Conservation (phyloP, 2,113 vertebrate genomes). For the Nycticryphes semicollaris region DNA sequence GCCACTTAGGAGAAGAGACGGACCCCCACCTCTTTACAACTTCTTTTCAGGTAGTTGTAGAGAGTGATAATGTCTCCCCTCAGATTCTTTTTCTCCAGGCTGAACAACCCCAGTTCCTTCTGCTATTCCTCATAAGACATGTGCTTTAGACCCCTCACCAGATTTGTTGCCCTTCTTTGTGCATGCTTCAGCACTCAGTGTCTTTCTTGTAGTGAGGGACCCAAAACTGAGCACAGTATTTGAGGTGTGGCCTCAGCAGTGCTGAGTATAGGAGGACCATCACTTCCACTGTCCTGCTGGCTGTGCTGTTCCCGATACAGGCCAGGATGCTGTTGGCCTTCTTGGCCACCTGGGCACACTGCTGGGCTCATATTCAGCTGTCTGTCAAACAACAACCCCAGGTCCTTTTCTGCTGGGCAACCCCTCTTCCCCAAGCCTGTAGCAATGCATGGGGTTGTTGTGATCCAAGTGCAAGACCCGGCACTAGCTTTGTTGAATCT, state of each 20-base stretch:
- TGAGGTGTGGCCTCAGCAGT: not conserved
- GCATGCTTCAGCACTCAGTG: not conserved
- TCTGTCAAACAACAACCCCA: no score
- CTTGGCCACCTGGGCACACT: not conserved
- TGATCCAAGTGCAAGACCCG: no score
- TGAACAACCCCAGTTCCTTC: not conserved
- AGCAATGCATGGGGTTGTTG: no score
- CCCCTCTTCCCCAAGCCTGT: no score
- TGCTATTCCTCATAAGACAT: not conserved
- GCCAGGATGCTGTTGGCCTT: not conserved
- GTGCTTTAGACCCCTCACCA: not conserved
- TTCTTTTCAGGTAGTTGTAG: not conserved
- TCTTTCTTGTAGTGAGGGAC: not conserved
- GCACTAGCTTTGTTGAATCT: no score
- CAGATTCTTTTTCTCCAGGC: not conserved
- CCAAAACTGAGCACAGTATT: not conserved
- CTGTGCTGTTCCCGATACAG: not conserved
- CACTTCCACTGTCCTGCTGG: not conserved
- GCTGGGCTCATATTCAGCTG: not conserved
- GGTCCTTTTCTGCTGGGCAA: no score
- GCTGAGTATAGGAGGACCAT: not conserved
- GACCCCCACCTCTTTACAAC: not conserved
- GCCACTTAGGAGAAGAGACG: not conserved
- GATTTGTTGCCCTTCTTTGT: not conserved
- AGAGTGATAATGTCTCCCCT: not conserved